Conservation (phyloP, 2,888 invertebrate genomes). For the Scaptomyza tumidula region DNA sequence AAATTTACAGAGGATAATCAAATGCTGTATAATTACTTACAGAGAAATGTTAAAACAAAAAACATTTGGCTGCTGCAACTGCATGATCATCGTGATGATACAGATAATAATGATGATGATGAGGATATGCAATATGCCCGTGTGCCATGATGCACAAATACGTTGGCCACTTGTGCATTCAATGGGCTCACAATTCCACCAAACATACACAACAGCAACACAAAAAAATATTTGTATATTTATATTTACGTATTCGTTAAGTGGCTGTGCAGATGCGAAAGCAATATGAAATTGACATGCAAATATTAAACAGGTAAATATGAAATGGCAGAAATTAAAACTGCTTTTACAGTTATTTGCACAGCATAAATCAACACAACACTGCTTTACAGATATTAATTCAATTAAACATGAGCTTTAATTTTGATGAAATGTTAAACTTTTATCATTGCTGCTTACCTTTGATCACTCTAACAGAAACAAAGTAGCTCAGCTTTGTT, state of each 20-base stretch:
- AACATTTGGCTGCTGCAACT: slow-evolving; percentile 1
- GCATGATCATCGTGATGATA: slow-evolving; percentile 7
- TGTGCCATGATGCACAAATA: slow-evolving; percentile 43
- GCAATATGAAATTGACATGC: slow-evolving; percentile 64
- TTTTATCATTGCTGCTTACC: neutral
- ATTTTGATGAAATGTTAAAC: neutral
- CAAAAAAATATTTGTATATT: neutral
- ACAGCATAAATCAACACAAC: slow-evolving; percentile 50
- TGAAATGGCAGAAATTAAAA: slow-evolving; percentile 56
- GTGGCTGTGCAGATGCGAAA: slow-evolving; percentile 53
- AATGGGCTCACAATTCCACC: slow-evolving; percentile 38
- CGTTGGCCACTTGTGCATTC: slow-evolving; percentile 60
- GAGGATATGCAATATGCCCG: neutral
- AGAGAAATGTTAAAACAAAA: slow-evolving; percentile 8
- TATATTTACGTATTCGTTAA: slow-evolving; percentile 33
- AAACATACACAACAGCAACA: slow-evolving; percentile 13
- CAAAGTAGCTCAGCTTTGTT: neutral
- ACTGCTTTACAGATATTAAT: slow-evolving; percentile 35
- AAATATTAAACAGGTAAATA: slow-evolving; percentile 61
- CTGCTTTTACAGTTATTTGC: slow-evolving; percentile 47
- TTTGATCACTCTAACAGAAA: neutral
- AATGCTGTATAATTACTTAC: slow-evolving; percentile 57
- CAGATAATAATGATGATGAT: slow-evolving; percentile 1
- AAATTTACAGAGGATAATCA: slow-evolving; percentile 33
- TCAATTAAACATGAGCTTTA: slow-evolving; percentile 7